A percentile compares a stretch with the other conserved stretches of the same genome.
Conservation (phyloP, 2,888 invertebrate species). For the Lasiommata megera region DNA sequence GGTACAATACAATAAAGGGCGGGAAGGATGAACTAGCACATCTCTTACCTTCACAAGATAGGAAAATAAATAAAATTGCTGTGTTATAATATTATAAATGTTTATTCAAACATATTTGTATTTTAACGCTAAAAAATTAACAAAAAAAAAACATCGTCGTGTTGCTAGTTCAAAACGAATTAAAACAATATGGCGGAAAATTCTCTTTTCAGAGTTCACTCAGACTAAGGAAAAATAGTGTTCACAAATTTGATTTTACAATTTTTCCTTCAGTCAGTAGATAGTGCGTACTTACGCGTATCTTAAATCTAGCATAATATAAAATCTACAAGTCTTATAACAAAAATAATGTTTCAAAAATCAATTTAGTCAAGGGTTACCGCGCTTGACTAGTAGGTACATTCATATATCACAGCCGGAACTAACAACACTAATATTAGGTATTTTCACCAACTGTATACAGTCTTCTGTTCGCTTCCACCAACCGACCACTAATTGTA, state of each 20-base stretch:
- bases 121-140: slow-evolving; percentile 11
- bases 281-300: not conserved
- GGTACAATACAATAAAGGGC: no score
- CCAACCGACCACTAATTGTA: not conserved
- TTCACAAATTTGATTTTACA: no score
- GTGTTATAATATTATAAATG: not conserved
- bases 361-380: slow-evolving; percentile 32
- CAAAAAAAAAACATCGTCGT: not conserved
- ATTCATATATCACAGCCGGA: slow-evolving; percentile 60
- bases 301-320: slow-evolving; percentile 11
- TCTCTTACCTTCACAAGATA: no score
- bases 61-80: not conserved
- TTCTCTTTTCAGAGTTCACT: not conserved
- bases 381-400: slow-evolving; percentile 43
- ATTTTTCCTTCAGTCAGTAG: not conserved
- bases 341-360: slow-evolving; percentile 23
- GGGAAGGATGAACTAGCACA: no score
- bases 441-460: slow-evolving; percentile 5
- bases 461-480: slow-evolving; percentile 16
- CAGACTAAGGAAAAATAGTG: slow-evolving; percentile 8
- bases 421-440: slow-evolving; percentile 44
- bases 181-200: slow-evolving; percentile 9
- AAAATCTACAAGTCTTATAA: slow-evolving; percentile 23
- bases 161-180: not conserved
- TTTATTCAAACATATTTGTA: slow-evolving; percentile 9